Percentiles rank a stretch among this genome's conserved stretches.
phyloP scores from a whole-genome alignment of 2,113 vertebrate species.

The Pimephales promelas region DNA sequence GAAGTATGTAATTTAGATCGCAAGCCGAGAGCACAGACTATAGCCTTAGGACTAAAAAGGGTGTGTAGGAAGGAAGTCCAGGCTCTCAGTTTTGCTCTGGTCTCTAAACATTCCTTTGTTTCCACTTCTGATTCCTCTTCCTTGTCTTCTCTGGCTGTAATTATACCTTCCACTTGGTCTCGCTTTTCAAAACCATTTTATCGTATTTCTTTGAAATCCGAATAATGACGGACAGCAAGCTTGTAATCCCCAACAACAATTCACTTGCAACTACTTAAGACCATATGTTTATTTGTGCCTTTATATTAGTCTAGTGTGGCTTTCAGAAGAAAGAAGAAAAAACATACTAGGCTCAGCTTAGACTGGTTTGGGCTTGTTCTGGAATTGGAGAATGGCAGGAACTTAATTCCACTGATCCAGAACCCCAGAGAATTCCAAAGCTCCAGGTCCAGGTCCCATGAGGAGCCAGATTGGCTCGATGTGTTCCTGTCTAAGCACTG shows the following conservation, averaged over 20 bases:
- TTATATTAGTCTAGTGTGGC: background rate
- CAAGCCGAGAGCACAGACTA: slow-evolving; percentile 52
- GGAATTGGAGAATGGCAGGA: slow-evolving; percentile 33
- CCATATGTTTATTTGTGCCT: background rate
- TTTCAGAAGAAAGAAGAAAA: background rate
- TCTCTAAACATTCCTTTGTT: slow-evolving; percentile 37
- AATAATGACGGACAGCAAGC: slow-evolving; percentile 20
- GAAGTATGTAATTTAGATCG: slow-evolving; percentile 60
- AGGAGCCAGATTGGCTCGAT: slow-evolving; percentile 17
- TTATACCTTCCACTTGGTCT: slow-evolving; percentile 31
- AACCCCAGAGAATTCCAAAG: slow-evolving; percentile 10
- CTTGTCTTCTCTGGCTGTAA: background rate
- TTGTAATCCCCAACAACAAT: slow-evolving; percentile 22
- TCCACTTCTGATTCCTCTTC: background rate
- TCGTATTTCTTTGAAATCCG: slow-evolving; percentile 33
- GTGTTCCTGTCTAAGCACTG: slow-evolving; percentile 28
- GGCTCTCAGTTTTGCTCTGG: slow-evolving; percentile 13
- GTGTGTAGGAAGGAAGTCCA: slow-evolving; percentile 28
- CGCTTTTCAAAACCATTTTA: slow-evolving; percentile 20
- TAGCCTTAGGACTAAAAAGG: slow-evolving; percentile 42
- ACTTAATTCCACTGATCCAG: slow-evolving; percentile 53
- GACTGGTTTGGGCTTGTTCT: slow-evolving; percentile 46
- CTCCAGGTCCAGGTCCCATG: background rate
- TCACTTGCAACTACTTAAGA: slow-evolving; percentile 29
- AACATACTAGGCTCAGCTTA: background rate